Evolutionary conservation across 2,797 vertebrate genomes (phyloP).

Genomic region (Malurus splendens): DNA sequence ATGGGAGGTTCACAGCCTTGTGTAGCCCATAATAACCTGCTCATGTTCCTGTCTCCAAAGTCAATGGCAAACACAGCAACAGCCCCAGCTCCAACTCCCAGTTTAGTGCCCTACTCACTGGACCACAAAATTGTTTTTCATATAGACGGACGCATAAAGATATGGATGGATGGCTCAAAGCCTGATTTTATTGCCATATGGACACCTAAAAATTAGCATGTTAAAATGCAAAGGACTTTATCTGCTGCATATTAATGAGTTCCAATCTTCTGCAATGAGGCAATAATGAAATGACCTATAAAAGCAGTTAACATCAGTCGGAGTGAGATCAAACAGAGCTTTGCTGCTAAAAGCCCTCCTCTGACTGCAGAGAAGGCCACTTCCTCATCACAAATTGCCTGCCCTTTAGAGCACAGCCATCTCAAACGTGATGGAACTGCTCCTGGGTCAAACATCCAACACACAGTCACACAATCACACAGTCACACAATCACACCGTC

Average conservation of each 20-base stretch:
- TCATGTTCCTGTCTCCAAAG: constrained; percentile 21
- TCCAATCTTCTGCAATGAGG: constrained; percentile 6
- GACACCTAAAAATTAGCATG: constrained; percentile 42
- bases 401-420: background rate
- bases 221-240: constrained; percentile 41
- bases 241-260: constrained; percentile 47
- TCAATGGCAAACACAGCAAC: constrained; percentile 12
- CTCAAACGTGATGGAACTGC: background rate
- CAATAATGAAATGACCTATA: constrained; percentile 44
- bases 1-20: background rate
- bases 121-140: constrained; percentile 56
- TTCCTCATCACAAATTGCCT: background rate
- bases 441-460: background rate
- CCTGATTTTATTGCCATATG: constrained; percentile 50
- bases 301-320: constrained; percentile 31
- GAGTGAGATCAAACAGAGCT: constrained; percentile 23
- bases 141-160: constrained; percentile 18
- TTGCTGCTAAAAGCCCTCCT: background rate
- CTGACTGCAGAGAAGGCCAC: background rate
- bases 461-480: background rate
- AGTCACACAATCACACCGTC: background rate
- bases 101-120: constrained; percentile 32
- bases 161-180: constrained; percentile 49
- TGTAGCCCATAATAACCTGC: background rate
- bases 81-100: constrained; percentile 14